Percentiles rank a stretch among this genome's conserved stretches.
Evolutionary conservation across 2,888 invertebrate genomes (phyloP).

Genomic region (Heliconius ismenius): DNA sequence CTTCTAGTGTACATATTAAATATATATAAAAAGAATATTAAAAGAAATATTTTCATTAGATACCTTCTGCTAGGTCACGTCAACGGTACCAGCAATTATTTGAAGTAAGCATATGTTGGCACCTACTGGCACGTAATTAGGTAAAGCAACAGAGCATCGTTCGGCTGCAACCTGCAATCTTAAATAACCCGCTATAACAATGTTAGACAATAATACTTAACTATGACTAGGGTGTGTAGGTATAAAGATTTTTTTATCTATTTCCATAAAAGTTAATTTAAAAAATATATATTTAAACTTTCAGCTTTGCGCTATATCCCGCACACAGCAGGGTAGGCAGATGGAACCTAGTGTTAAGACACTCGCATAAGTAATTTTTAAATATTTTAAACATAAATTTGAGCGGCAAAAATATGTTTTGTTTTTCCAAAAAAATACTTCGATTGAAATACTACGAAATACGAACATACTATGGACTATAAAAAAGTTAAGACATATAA

Average conservation of each 20-base stretch:
- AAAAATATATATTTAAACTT: background rate
- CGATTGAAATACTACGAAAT: background rate
- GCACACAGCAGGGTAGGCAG: no score
- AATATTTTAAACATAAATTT: background rate
- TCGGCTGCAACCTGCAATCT: constrained; percentile 15
- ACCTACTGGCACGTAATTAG: constrained; percentile 13
- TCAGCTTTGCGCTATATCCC: no score
- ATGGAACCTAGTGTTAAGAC: no score
- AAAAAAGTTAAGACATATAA: no score
- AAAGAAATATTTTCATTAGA: background rate
- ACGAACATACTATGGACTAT: no score
- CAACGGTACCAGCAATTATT: constrained; percentile 11
- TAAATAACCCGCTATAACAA: constrained; percentile 18
- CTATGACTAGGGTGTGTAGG: background rate
- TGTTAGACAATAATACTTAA: background rate
- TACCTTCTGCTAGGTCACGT: background rate
- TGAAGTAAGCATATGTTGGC: background rate
- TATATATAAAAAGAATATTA: no score
- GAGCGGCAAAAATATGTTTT: background rate
- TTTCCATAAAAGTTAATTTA: background rate
- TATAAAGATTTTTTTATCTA: background rate
- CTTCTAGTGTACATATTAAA: no score
- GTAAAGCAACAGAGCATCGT: constrained; percentile 23
- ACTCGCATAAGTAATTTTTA: no score
- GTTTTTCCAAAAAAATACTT: background rate